Conservation (phyloP, 2,888 invertebrate species). For the Cremastobaeus sp. region DNA sequence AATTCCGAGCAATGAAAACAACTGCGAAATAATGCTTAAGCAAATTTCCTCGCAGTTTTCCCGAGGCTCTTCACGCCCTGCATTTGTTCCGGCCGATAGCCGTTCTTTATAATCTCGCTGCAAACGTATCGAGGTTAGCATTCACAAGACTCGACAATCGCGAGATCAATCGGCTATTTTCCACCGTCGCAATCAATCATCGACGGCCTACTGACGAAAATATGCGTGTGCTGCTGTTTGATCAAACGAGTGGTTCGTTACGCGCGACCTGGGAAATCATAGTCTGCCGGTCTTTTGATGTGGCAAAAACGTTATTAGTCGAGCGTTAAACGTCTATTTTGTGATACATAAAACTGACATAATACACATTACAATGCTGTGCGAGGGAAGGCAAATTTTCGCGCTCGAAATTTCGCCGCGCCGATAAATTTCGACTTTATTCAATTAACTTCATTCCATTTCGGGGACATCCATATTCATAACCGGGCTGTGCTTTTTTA, state of each 20-base stretch:
- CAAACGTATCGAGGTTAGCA: not conserved
- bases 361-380: constrained; percentile 5
- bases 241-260: constrained; percentile 17
- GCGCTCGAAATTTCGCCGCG: not conserved
- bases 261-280: not conserved
- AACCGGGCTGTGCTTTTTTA: constrained; percentile 16
- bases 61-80: no score
- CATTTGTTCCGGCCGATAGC: no score
- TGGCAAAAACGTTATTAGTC: constrained; percentile 36
- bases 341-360: constrained; percentile 13
- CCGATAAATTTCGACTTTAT: constrained; percentile 15
- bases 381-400: constrained; percentile 3
- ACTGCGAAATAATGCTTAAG: no score
- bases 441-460: constrained; percentile 33
- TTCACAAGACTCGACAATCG: not conserved
- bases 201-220: constrained; percentile 6
- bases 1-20: no score
- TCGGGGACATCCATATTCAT: constrained; percentile 32
- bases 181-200: constrained; percentile 6
- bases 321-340: constrained; percentile 28
- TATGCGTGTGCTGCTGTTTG: constrained; percentile 15
- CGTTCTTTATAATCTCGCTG: not conserved
- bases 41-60: no score
- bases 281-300: constrained; percentile 18
- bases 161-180: no score